phyloP scores from a whole-genome alignment of 2,888 invertebrate genomes.

The Leucophenga montana region DNA sequence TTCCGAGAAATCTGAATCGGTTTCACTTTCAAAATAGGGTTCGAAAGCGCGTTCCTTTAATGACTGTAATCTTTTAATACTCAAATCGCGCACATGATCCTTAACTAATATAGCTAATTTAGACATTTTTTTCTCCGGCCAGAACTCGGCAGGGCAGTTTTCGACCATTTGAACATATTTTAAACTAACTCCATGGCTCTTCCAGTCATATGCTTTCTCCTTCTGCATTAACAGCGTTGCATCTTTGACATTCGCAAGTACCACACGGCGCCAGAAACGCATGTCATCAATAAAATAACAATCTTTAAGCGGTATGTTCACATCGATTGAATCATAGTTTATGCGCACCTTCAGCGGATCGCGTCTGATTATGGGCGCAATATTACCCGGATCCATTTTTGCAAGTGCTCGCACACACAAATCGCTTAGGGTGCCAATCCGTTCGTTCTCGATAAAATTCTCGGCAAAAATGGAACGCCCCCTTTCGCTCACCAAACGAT shows the following conservation, averaged over 20 bases:
- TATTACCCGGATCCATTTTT: constrained; percentile 40
- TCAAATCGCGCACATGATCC: constrained; percentile 52
- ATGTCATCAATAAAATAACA: constrained; percentile 59
- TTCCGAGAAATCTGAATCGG: constrained; percentile 48
- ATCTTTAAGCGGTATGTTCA: constrained; percentile 57
- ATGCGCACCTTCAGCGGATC: constrained; percentile 53
- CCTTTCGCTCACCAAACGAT: constrained; percentile 51
- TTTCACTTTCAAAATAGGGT: constrained; percentile 42
- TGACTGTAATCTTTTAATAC: constrained; percentile 61
- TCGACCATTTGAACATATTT: constrained; percentile 66
- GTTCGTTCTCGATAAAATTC: constrained; percentile 51
- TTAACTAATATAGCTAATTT: constrained; percentile 50
- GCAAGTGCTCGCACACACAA: constrained; percentile 59
- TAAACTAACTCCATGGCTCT: constrained; percentile 54
- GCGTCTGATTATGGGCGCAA: constrained; percentile 35
- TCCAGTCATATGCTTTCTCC: constrained; percentile 56
- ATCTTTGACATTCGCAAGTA: constrained; percentile 53
- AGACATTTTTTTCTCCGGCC: constrained; percentile 59
- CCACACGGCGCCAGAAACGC: constrained; percentile 65
- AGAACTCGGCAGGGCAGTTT: constrained; percentile 56
- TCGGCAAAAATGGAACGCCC: constrained; percentile 58
- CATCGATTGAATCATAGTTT: constrained; percentile 58
- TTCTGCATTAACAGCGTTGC: constrained; percentile 48
- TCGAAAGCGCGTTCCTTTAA: constrained; percentile 52
- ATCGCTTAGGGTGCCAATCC: constrained; percentile 54